A percentile compares a stretch with the other conserved stretches of the same genome.
These are phyloP conservation scores for Spizaetus ornatus DNA, from an alignment of 2,113 vertebrate species.

Conservation along the genomic window DNA sequence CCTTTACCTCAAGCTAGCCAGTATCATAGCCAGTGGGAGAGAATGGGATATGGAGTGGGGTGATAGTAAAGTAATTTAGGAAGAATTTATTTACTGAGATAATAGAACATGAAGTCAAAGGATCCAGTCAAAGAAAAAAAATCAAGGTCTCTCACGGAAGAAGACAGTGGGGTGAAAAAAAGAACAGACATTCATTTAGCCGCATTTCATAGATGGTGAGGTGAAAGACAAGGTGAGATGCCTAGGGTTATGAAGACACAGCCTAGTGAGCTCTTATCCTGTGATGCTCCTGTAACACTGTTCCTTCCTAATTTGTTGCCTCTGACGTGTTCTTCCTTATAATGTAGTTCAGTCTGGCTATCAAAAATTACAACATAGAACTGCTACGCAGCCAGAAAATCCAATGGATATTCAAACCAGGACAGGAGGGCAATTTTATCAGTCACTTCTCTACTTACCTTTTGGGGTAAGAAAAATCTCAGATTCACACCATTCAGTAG, in stretches of 20 bases:
- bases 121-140: background rate
- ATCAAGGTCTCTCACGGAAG: background rate
- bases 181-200: background rate
- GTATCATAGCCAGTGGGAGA: background rate
- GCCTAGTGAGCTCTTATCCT: background rate
- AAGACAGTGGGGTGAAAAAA: background rate
- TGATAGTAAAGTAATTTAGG: background rate
- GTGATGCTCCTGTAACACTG: background rate
- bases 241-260: background rate
- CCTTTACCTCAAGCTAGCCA: background rate
- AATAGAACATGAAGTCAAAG: background rate
- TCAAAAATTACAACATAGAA: background rate
- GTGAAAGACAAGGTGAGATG: conserved; percentile 7
- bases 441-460: conserved; percentile 23
- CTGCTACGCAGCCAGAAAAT: background rate
- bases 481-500: background rate
- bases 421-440: background rate
- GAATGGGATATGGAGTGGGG: background rate
- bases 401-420: background rate
- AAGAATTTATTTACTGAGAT: conserved; percentile 1
- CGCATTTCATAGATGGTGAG: background rate
- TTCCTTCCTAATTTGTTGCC: background rate
- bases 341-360: background rate
- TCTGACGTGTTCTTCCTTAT: background rate
- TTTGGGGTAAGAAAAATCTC: background rate